Percentiles rank a stretch among this genome's conserved stretches.
phyloP scores from a whole-genome alignment of 2,797 vertebrate species.

The Lacerta viridis region DNA sequence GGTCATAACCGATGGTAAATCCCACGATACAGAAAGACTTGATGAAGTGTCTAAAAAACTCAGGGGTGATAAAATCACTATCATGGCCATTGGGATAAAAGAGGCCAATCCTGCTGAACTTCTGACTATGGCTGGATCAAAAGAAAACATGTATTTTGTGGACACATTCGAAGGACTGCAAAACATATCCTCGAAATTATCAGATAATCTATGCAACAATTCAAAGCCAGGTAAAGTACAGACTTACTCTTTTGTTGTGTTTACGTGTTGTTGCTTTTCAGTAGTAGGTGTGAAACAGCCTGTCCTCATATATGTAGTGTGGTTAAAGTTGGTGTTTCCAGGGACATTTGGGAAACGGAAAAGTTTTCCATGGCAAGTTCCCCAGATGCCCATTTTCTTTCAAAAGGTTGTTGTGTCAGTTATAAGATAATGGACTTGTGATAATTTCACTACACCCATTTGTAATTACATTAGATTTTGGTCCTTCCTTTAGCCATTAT shows the following conservation, averaged over 20 bases:
- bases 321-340: not conserved
- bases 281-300: not conserved
- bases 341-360: not conserved
- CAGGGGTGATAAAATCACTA: conserved; percentile 68
- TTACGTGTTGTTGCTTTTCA: not conserved
- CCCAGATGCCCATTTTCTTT: not conserved
- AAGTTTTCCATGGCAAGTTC: not conserved
- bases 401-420: not conserved
- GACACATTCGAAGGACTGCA: conserved; percentile 74
- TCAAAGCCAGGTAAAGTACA: conserved; percentile 68
- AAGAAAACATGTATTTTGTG: conserved; percentile 74
- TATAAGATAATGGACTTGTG: too few relatives aligned
- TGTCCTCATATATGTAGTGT: not conserved
- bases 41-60: conserved; percentile 61
- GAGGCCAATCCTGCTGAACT: conserved; percentile 66
- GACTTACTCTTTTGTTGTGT: not conserved
- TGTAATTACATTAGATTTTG: not conserved
- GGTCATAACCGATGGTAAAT: conserved; percentile 78
- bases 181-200: conserved; percentile 66
- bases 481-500: too few relatives aligned
- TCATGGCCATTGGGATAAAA: conserved; percentile 76
- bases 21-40: conserved; percentile 65
- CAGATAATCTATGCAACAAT: conserved; percentile 66
- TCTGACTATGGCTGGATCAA: conserved; percentile 73
- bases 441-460: not conserved